phyloP scores from a whole-genome alignment of 2,797 vertebrate species.

The Denticeps clupeoides region DNA sequence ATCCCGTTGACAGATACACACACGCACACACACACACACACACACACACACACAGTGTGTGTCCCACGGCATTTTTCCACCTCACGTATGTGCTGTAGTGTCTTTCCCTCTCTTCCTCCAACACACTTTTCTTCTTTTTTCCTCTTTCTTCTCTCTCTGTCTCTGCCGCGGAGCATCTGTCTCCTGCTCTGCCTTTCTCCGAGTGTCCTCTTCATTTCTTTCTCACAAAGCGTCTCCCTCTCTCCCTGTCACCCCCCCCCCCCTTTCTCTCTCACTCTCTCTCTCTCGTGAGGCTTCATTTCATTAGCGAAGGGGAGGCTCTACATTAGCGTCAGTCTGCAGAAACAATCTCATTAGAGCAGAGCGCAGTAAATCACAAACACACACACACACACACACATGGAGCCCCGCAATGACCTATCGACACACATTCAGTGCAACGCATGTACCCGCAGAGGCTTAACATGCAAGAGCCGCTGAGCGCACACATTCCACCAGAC shows the following conservation, averaged over 20 bases:
- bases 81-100: background rate
- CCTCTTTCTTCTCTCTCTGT: slow-evolving; percentile 1
- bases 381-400: slow-evolving; percentile 64
- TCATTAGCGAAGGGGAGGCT: slow-evolving; percentile 81
- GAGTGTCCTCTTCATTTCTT: slow-evolving; percentile 11
- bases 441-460: slow-evolving; percentile 6
- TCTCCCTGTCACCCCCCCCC: slow-evolving; percentile 22
- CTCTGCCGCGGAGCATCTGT: slow-evolving; percentile 1
- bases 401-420: background rate
- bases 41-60: background rate
- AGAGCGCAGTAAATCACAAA: slow-evolving; percentile 90
- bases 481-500: too few species aligned
- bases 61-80: background rate
- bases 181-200: slow-evolving; percentile 2
- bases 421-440: background rate
- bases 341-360: slow-evolving; percentile 98
- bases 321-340: slow-evolving; percentile 77
- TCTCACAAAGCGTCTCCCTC: slow-evolving; percentile 18
- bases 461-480: too few species aligned
- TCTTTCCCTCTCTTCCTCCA: background rate
- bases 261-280: slow-evolving; percentile 27
- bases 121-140: background rate
- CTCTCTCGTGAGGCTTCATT: slow-evolving; percentile 56
- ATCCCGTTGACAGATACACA: background rate
- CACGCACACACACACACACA: background rate